Percentiles rank a stretch among this genome's conserved stretches.
phyloP scores from a whole-genome alignment of 2,113 vertebrate genomes.

The Synchiropus splendidus region DNA sequence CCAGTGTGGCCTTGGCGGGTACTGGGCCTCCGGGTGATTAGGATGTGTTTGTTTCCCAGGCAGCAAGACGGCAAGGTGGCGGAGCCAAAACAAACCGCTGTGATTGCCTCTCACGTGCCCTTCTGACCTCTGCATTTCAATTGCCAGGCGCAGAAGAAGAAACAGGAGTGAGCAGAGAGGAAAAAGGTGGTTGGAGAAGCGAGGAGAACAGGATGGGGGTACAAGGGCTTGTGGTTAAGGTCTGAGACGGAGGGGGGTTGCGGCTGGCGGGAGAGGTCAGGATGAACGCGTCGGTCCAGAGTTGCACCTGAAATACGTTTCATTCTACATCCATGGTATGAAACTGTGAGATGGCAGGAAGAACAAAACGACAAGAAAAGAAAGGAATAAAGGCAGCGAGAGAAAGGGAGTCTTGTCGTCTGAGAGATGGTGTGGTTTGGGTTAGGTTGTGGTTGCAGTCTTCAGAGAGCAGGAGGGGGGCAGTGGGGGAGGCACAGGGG shows the following conservation, averaged over 20 bases:
- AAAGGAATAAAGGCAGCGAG: slow-evolving; percentile 29
- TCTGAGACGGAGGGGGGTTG: slow-evolving; percentile 6
- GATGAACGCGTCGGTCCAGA: slow-evolving; percentile 10
- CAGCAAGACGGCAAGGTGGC: slow-evolving; percentile 59
- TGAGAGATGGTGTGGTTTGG: slow-evolving; percentile 67
- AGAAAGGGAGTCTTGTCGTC: slow-evolving; percentile 66
- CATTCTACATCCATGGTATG: too few relatives aligned
- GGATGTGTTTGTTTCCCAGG: slow-evolving; percentile 64
- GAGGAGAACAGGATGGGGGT: slow-evolving; percentile 5
- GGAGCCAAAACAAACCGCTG: slow-evolving; percentile 64
- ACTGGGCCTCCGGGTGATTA: slow-evolving; percentile 49
- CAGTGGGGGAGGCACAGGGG: slow-evolving; percentile 42
- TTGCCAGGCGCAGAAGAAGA: slow-evolving; percentile 42
- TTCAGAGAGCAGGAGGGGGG: slow-evolving; percentile 51
- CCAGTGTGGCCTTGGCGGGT: slow-evolving; percentile 55
- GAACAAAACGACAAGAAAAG: slow-evolving; percentile 17
- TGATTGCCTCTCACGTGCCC: slow-evolving; percentile 64
- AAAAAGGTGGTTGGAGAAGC: slow-evolving; percentile 14
- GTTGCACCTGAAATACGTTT: background rate
- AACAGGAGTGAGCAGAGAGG: slow-evolving; percentile 16
- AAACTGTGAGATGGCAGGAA: too few relatives aligned
- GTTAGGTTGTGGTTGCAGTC: slow-evolving; percentile 67
- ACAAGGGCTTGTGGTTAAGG: slow-evolving; percentile 23
- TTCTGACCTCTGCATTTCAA: slow-evolving; percentile 57
- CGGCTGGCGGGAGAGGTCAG: slow-evolving; percentile 25